Percentiles rank a stretch among this genome's conserved stretches.
phyloP scores from a whole-genome alignment of 2,797 vertebrate species.

The Hemitrygon akajei region DNA sequence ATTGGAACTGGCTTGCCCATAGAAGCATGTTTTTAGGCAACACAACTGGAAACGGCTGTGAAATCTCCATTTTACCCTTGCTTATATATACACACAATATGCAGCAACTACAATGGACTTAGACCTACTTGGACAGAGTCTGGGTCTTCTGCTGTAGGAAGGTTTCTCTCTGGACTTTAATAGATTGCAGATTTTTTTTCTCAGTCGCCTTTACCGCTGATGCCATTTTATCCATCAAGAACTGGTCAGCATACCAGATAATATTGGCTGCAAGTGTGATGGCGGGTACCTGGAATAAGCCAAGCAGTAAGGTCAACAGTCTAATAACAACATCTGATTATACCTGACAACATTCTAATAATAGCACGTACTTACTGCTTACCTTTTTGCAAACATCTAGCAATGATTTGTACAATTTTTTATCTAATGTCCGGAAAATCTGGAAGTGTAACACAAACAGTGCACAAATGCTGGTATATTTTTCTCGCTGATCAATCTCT shows the following conservation, averaged over 20 bases:
- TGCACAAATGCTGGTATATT: conserved; percentile 80
- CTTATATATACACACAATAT: neutral
- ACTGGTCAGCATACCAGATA: conserved; percentile 91
- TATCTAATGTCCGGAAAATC: conserved; percentile 89
- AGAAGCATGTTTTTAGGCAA: too few species aligned
- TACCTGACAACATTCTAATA: too few species aligned
- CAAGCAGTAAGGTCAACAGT: neutral
- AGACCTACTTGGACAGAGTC: conserved; percentile 76
- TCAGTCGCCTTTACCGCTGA: conserved; percentile 87
- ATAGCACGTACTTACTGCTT: conserved; percentile 37
- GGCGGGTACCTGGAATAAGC: conserved; percentile 74
- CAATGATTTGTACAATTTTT: conserved; percentile 88
- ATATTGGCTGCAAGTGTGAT: conserved; percentile 89
- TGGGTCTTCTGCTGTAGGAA: conserved; percentile 86
- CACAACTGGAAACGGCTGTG: neutral
- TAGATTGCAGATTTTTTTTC: conserved; percentile 79
- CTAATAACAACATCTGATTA: neutral
- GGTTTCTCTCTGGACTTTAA: conserved; percentile 74
- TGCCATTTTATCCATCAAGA: conserved; percentile 79
- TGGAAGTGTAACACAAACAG: conserved; percentile 94
- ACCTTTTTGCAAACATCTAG: conserved; percentile 96
- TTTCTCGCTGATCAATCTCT: conserved; percentile 96
- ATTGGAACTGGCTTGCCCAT: too few species aligned
- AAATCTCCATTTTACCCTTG: conserved; percentile 25
- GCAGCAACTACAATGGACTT: neutral